Percentiles rank a stretch among this genome's conserved stretches.
These are phyloP conservation scores for Microtus californicus DNA, from an alignment of 2,797 vertebrate genomes.

Conservation along the genomic window DNA sequence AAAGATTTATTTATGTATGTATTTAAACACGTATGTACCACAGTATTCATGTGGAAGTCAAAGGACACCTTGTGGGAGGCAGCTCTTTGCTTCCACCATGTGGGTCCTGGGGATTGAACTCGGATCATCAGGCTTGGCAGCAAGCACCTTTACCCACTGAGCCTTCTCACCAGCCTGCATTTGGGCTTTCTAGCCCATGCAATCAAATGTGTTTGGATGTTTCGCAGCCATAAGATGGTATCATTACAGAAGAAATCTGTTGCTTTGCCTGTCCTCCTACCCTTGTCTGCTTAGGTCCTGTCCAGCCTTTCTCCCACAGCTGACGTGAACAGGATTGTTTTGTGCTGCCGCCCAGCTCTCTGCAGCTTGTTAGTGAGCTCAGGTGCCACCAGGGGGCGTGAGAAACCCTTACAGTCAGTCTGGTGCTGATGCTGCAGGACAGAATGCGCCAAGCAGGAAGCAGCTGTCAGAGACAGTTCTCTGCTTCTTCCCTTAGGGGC, in stretches of 20 bases:
- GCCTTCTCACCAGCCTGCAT: background rate
- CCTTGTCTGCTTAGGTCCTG: background rate
- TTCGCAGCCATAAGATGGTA: background rate
- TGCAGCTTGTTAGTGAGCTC: background rate
- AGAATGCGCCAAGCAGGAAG: background rate
- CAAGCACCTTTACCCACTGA: background rate
- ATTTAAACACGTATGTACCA: background rate
- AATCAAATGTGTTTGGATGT: background rate
- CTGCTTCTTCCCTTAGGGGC: background rate
- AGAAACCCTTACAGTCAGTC: background rate
- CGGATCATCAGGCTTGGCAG: background rate
- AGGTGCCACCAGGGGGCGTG: background rate
- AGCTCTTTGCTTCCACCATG: background rate
- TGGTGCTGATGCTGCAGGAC: fast-evolving
- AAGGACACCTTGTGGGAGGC: background rate
- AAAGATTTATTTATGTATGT: background rate
- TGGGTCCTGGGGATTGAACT: background rate
- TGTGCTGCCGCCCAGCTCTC: fast-evolving
- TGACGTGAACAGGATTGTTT: background rate
- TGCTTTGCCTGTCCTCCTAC: background rate
- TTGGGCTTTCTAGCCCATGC: background rate
- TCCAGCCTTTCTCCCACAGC: background rate
- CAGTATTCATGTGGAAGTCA: background rate
- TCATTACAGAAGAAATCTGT: fast-evolving
- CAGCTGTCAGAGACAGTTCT: background rate